Base-by-base conservation (phyloP, 2,888 invertebrate genomes). In the Herminia tarsipennalis region DNA sequence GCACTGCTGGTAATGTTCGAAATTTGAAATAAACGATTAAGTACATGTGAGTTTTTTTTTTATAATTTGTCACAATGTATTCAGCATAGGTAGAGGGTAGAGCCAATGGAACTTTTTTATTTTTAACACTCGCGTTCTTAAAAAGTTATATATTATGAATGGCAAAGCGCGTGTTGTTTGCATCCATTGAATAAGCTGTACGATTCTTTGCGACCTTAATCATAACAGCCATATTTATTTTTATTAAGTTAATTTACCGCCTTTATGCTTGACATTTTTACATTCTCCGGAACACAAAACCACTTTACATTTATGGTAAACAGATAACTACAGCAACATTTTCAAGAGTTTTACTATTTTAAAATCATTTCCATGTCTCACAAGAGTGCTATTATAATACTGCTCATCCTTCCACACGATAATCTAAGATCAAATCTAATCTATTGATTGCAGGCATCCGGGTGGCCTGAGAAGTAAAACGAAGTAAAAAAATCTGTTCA, bases 371-470 rank as follows among this genome's bases (percentile, higher is more conserved):
- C 42, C 60, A 56, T 66, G 62, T 63, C 24, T 40, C 35, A 30
- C 46, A 44, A 48, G 53, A 21, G 25, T 44, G 18, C 44, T 32
- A 41, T 48, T 37, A 54, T 38, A 44, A 49, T 28, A 35, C 37
- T 42, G 42, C 37, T 49, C 45, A 56, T 60, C 66, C 55, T 49
- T 41, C 54, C 38, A 50, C 40, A 47, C 46, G 47, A 55, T 63
- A 57, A 64, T 66, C 66, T 61, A 40, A 56, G 61, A 55, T 56
- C 52, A 56, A 60, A 69, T 67, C 58, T 66, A 69, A 64, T 66
- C 66, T 66, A 66, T 66, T 66, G 70, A 73, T 74, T 70, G 62
- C 70, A 47, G 46, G 66, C 63, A 74, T 76, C 78, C 75, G 75
- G 75, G 75, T 73, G 72, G 71, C 75, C 66, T 66, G 60, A 63